Conservation (phyloP, 2,888 invertebrate genomes). For the Amblyteles armatorius region DNA sequence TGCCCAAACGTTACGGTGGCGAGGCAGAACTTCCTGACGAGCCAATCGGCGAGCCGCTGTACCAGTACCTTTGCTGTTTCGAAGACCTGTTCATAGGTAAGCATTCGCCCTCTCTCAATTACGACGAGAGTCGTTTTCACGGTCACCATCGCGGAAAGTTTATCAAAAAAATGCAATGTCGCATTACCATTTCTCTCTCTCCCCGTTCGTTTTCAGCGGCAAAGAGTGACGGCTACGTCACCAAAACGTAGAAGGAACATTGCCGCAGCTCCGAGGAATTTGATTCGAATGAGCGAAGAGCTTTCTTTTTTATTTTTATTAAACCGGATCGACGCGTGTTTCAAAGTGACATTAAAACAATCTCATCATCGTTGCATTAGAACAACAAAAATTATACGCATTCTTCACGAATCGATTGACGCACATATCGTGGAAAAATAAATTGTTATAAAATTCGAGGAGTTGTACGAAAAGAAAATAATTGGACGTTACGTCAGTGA, state of each 20-base stretch:
- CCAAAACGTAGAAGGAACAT: slow-evolving; percentile 53
- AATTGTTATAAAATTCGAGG: not conserved
- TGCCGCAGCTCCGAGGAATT: not conserved
- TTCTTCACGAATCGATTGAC: not conserved
- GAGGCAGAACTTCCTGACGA: slow-evolving; percentile 87
- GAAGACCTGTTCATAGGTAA: slow-evolving; percentile 89
- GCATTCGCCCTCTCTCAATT: not conserved
- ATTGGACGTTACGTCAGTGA: not conserved
- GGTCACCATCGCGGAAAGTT: not conserved
- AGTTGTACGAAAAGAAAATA: not conserved
- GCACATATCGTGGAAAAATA: not conserved
- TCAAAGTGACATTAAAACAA: not conserved
- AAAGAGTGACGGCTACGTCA: slow-evolving; percentile 65
- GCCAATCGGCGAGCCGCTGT: slow-evolving; percentile 87
- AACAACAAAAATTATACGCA: not conserved
- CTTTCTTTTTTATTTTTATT: not conserved
- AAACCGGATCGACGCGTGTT: not conserved
- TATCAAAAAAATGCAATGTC: not conserved
- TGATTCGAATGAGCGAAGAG: not conserved
- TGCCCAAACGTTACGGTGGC: slow-evolving; percentile 90
- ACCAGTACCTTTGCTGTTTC: slow-evolving; percentile 89
- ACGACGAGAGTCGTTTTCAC: not conserved
- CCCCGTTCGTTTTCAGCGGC: slow-evolving; percentile 64
- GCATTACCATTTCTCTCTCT: slow-evolving; percentile 1
- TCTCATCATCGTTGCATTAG: not conserved